Conservation (phyloP, 2,797 vertebrate species). For the Bradypus variegatus region DNA sequence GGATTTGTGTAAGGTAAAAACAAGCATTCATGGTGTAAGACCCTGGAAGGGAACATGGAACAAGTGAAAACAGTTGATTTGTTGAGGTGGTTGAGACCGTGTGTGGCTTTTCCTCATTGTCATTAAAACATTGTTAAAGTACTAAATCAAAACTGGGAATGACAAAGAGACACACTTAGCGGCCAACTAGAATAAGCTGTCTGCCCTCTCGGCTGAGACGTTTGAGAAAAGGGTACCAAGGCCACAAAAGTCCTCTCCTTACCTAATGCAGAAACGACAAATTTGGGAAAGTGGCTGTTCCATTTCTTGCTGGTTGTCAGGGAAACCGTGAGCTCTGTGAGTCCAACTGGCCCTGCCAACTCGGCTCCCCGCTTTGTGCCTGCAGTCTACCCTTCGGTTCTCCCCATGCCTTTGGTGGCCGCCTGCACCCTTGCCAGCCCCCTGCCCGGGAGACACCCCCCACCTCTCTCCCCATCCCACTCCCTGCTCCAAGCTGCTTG, state of each 20-base stretch:
- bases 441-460: no score
- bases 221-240: background rate
- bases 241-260: accelerated
- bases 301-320: background rate
- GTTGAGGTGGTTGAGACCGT: accelerated
- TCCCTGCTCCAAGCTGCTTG: background rate
- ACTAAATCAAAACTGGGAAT: background rate
- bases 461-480: accelerated
- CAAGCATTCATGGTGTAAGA: background rate
- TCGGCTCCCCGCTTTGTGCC: background rate
- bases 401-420: background rate
- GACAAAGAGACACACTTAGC: background rate
- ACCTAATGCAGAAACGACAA: background rate
- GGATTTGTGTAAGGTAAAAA: background rate
- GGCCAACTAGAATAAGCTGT: accelerated
- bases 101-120: background rate
- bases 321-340: background rate
- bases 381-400: accelerated
- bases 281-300: no score
- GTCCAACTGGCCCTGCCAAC: background rate
- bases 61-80: background rate
- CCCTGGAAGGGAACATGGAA: background rate
- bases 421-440: background rate
- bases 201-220: background rate
- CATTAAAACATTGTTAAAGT: background rate